These are phyloP conservation scores for Enteromius argenteus DNA, from an alignment of 2,797 vertebrate species.

Conservation along the genomic window DNA sequence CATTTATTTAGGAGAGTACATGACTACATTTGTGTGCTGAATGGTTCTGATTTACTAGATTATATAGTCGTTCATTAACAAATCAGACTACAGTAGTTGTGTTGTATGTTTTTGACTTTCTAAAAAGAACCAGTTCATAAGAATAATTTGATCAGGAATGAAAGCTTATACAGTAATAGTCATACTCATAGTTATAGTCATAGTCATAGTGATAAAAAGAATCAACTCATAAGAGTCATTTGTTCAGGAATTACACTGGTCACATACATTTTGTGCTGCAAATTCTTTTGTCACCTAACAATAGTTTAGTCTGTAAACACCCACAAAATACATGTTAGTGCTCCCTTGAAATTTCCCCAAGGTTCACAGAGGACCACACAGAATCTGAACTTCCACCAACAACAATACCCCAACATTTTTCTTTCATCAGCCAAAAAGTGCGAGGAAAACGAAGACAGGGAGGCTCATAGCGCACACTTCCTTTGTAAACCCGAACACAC, in stretches of 20 bases:
- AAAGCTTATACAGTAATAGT: background rate
- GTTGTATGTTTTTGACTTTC: background rate
- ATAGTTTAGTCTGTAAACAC: slow-evolving; percentile 12
- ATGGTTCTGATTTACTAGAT: background rate
- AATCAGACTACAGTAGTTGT: background rate
- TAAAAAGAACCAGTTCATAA: background rate
- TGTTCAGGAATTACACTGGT: background rate
- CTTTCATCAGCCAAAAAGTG: slow-evolving; percentile 27
- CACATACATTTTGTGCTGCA: background rate
- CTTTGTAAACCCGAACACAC: slow-evolving; percentile 24
- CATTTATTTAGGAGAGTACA: no score
- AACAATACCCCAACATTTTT: slow-evolving; percentile 16
- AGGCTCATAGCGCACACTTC: slow-evolving; percentile 22
- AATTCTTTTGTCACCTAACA: slow-evolving; percentile 31
- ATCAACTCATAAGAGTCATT: background rate
- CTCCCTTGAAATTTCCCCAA: slow-evolving; percentile 32
- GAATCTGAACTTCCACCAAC: slow-evolving; percentile 8
- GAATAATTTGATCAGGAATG: background rate
- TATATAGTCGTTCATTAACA: background rate
- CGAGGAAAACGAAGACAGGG: slow-evolving; percentile 8
- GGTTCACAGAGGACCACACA: slow-evolving; percentile 31
- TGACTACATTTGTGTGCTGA: no score
- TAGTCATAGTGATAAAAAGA: background rate
- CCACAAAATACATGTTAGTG: slow-evolving; percentile 30
- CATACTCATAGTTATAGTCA: background rate